Conservation (phyloP, 53 echinoderm and acorn worm species). For the Arbacia lixula region DNA sequence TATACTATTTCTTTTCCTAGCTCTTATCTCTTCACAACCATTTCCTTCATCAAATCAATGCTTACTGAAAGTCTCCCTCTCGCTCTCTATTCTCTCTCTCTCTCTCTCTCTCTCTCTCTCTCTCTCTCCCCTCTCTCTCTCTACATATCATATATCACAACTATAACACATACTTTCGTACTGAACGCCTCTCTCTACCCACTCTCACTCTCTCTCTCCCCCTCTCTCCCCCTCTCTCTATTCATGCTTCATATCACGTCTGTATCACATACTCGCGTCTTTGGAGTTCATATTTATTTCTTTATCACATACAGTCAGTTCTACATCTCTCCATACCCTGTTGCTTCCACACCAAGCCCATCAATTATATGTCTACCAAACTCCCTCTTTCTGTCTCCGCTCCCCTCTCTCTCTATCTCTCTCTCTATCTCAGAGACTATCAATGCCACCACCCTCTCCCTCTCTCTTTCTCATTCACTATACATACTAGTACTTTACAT, state of each 20-base stretch:
- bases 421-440: background rate
- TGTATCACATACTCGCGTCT: background rate
- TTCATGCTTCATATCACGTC: background rate
- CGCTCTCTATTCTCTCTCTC: background rate
- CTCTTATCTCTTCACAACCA: too few species aligned
- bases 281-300: too few species aligned
- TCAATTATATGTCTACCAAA: too few species aligned
- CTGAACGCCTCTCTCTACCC: background rate
- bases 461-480: background rate
- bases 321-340: too few species aligned
- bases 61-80: too few species aligned
- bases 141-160: too few species aligned
- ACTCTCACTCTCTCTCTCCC: background rate
- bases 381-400: background rate
- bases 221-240: background rate
- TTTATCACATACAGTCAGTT: too few species aligned
- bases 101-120: constrained; percentile 7
- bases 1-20: too few species aligned
- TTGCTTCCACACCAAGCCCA: too few species aligned
- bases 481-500: background rate
- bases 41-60: too few species aligned
- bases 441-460: background rate
- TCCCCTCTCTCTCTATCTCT: background rate
- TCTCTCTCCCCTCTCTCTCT: background rate
- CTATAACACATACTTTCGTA: background rate